Evolutionary conservation across 2,113 vertebrate species (phyloP), one percentile per base, ranked within the genome.

Genomic region (Pterophyllum scalare): DNA sequence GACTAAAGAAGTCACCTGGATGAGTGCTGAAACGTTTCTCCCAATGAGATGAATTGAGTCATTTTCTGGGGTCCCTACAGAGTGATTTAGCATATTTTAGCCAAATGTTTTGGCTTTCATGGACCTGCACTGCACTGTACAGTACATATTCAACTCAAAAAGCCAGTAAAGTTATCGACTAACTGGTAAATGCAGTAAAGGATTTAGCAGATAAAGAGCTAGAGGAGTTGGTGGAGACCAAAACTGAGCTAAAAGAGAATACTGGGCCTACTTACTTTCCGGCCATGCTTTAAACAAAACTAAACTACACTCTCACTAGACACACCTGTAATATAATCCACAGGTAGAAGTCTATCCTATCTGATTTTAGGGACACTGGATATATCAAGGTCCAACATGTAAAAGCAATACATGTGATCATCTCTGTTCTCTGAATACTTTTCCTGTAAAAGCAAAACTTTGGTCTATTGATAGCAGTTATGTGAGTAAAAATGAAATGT

Each of bases 81-180:
- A 46, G 40, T 19, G 14, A 19, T 49, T 49, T 49, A 12, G 14
- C 38, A 67, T 28, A 43, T 49, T 28, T 70, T 12, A 70, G 24
- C 24, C 5, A 49, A 28, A 19, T 70, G 2, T 28, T 70, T 70
- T 3, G 5, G 9, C 5, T 70, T 49, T 49, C 11, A 20, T 10
- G 0, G 9, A 28, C 15, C 64, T 26, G 14, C 10, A 26, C 38
- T 5, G 14, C 24, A 15, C 38, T 1, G 14, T 46, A 1, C 14
- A 26, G n/a, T n/a, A n/a, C n/a, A n/a, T n/a, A n/a, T n/a, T n/a
- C n/a, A n/a, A n/a, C n/a, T n/a, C n/a, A n/a, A n/a, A n/a, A n/a
- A n/a, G n/a, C n/a, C n/a, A n/a, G n/a, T 67, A 28, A 26, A 46
- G 22, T 67, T 46, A 67, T 40, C 40, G 6, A 28, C 64, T 28